These are phyloP conservation scores for Cyprinodon brontotheroides DNA, from an alignment of 2,113 vertebrate genomes.

Conservation along the genomic window DNA sequence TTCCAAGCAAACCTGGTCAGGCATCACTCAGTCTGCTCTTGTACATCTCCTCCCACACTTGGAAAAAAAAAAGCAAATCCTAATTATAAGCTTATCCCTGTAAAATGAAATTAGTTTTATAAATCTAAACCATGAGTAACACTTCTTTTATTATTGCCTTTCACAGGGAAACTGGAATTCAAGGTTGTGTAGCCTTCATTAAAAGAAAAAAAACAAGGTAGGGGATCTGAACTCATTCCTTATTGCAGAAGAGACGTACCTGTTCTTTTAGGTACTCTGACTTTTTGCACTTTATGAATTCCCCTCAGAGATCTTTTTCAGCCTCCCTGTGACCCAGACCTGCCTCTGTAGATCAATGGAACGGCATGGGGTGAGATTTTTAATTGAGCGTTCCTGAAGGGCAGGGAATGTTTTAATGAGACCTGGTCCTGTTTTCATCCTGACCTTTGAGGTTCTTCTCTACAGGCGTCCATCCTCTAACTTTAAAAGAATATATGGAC, in stretches of 20 bases:
- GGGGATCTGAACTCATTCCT: not conserved
- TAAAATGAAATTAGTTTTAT: not conserved
- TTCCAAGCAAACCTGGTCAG: conserved; percentile 39
- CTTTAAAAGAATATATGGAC: conserved; percentile 67
- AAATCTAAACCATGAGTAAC: not conserved
- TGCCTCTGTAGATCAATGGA: conserved; percentile 72
- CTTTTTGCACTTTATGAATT: conserved; percentile 31
- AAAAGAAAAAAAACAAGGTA: not conserved
- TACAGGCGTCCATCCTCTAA: conserved; percentile 75
- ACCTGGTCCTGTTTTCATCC: conserved; percentile 67
- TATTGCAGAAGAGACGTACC: not conserved
- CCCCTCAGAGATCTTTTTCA: conserved; percentile 27
- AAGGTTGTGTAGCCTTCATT: not conserved
- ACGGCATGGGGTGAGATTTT: conserved; percentile 61
- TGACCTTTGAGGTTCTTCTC: conserved; percentile 74
- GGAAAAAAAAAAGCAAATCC: not conserved
- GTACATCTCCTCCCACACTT: conserved; percentile 10
- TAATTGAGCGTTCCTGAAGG: conserved; percentile 74
- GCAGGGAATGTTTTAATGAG: conserved; percentile 74
- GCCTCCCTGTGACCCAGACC: conserved; percentile 34
- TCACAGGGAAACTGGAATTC: not conserved
- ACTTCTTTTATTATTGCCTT: not conserved
- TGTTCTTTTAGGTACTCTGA: conserved; percentile 23
- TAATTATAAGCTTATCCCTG: not conserved
- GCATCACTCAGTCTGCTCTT: conserved; percentile 34